A percentile compares a stretch with the other conserved stretches of the same genome.
phyloP scores from a whole-genome alignment of 92 coral and sea anemone species.

The Micromussa lordhowensis region DNA sequence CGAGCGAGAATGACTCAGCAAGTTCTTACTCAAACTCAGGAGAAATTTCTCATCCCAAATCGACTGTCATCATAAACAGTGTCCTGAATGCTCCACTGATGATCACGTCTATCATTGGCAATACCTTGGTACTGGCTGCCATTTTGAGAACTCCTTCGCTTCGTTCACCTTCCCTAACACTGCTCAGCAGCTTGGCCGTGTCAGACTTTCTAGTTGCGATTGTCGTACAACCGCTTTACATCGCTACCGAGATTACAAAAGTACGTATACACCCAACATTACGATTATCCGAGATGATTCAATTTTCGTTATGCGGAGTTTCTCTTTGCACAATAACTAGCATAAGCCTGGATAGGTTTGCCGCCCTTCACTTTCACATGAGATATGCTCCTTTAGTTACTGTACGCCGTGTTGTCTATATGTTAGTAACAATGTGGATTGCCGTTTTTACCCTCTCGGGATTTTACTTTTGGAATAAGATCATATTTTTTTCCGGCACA shows the following conservation, averaged over 20 bases:
- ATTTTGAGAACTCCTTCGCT: conserved; percentile 16
- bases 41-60: neutral
- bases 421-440: neutral
- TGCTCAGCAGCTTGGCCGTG: conserved; percentile 10
- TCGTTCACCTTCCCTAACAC: neutral
- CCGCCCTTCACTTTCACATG: conserved; percentile 18
- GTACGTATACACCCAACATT: neutral
- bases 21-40: neutral
- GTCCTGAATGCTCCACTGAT: conserved; percentile 12
- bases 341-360: conserved; percentile 2
- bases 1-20: neutral
- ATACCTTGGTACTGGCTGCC: neutral
- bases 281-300: neutral
- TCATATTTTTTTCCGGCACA: neutral
- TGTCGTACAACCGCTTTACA: conserved; percentile 10
- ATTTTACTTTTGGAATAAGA: neutral
- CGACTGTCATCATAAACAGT: neutral
- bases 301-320: neutral
- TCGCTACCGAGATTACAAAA: neutral
- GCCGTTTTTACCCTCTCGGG: neutral
- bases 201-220: conserved; percentile 8
- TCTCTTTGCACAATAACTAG: conserved; percentile 8
- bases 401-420: neutral
- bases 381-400: neutral
- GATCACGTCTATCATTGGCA: neutral